A percentile compares a stretch with the other conserved stretches of the same genome.
Evolutionary conservation across 1,140 invertebrate species (phyloP).

Genomic region (Paraescarpia echinospica): DNA sequence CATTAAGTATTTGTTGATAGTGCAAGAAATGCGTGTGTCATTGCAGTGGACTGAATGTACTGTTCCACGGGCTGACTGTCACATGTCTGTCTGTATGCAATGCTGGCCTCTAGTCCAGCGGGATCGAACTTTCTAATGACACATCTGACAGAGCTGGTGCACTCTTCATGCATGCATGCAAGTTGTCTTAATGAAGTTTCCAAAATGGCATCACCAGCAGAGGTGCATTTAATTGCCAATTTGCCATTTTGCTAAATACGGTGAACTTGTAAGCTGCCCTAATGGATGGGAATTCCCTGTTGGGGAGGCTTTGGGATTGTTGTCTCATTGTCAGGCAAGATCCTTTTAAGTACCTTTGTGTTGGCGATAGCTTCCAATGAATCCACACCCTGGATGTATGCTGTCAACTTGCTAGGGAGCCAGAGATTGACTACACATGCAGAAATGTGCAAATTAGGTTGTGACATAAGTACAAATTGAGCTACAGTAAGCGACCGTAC

Average conservation of each 20-base stretch:
- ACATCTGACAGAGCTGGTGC: background rate
- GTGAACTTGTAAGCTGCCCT: background rate
- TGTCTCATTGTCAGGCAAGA: background rate
- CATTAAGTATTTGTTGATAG: too few species aligned
- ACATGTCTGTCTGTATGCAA: background rate
- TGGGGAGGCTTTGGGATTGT: background rate
- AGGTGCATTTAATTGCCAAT: background rate
- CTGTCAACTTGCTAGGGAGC: background rate
- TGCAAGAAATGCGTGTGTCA: too few species aligned
- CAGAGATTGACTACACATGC: background rate
- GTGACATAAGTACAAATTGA: background rate
- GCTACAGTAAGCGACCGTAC: too few species aligned
- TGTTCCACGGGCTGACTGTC: background rate
- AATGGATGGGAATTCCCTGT: background rate
- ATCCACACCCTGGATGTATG: background rate
- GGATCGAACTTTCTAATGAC: background rate
- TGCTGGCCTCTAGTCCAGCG: background rate
- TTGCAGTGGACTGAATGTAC: too few species aligned
- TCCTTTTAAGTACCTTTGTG: background rate
- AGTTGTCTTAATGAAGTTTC: background rate
- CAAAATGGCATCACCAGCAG: background rate
- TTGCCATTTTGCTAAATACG: background rate
- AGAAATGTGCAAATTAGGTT: background rate
- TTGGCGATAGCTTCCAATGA: background rate
- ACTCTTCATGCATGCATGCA: background rate